Evolutionary conservation across 2,888 invertebrate species (phyloP), one percentile per base, ranked within the genome.

Genomic region (Orthonychiurus folsomi): DNA sequence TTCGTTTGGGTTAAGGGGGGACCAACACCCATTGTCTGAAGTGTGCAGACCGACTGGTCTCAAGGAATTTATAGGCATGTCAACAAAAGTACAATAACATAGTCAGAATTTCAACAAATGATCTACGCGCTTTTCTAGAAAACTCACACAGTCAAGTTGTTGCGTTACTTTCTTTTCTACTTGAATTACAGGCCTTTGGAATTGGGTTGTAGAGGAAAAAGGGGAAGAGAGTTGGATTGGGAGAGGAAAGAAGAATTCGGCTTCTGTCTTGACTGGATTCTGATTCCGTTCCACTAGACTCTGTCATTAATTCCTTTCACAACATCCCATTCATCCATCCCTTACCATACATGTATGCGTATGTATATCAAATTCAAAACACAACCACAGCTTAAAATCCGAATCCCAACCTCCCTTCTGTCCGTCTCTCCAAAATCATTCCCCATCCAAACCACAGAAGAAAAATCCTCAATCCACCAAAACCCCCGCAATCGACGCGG

Each of bases 41-140:
- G n/a, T n/a, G n/a, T n/a, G n/a, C n/a, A n/a, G n/a, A n/a, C n/a
- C n/a, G n/a, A n/a, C n/a, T n/a, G n/a, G n/a, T n/a, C n/a, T n/a
- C n/a, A n/a, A n/a, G 20, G 52, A 52, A 52, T 64, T 64, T 66
- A 63, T 62, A 27, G n/a, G 21, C 52, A 20, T 52, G 52, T 23
- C 52, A 52, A 55, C 64, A 60, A 53, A 54, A 62, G 56, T 56
- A 66, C 59, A 62, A 63, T 59, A 61, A 61, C 65, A 58, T 60
- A 55, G 57, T 57, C 60, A 58, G 61, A 64, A 59, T 63, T 63
- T 66, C 64, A 64, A 66, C 66, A 66, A 66, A 66, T 66, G 64
- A 63, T 63, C 58, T 58, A 63, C 55, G 60, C 24, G 5, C 24
- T 61, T 64, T 66, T 60, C 63, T 55, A 61, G 61, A n/a, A n/a